A percentile compares a stretch with the other conserved stretches of the same genome.
Conservation (phyloP, 2,888 invertebrate genomes). For the Drosophila mercatorum region DNA sequence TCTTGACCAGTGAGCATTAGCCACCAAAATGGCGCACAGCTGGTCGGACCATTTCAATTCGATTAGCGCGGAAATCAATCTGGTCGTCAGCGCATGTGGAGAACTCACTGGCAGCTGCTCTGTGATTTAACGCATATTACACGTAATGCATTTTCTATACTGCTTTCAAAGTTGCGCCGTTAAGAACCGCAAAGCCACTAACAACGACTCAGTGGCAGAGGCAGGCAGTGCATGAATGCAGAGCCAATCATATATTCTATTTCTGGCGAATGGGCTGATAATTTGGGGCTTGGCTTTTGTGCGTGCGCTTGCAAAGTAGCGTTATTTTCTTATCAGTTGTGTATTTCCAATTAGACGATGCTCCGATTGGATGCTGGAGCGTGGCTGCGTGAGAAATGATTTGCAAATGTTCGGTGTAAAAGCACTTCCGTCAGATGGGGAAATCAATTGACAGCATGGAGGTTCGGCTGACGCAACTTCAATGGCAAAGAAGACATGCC, state of each 20-base stretch:
- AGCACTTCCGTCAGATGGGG: slow-evolving; percentile 60
- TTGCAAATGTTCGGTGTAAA: slow-evolving; percentile 52
- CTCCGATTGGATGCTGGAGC: slow-evolving; percentile 25
- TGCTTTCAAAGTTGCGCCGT: slow-evolving; percentile 44
- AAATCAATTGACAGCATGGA: slow-evolving; percentile 40
- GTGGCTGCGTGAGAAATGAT: slow-evolving; percentile 47
- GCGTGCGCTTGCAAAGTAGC: slow-evolving; percentile 59
- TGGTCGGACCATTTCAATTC: slow-evolving; percentile 68
- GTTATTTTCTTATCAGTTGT: slow-evolving; percentile 61
- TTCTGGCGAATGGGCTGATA: slow-evolving; percentile 43
- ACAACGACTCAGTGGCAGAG: slow-evolving; percentile 46
- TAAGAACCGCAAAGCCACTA: slow-evolving; percentile 73
- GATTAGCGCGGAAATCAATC: slow-evolving; percentile 78
- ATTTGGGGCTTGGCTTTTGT: slow-evolving; percentile 51
- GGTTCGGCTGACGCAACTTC: slow-evolving; percentile 26
- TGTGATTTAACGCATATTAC: slow-evolving; percentile 77
- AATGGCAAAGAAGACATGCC: slow-evolving; percentile 49
- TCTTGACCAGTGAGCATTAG: slow-evolving; percentile 14
- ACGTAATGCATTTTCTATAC: slow-evolving; percentile 74
- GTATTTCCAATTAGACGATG: slow-evolving; percentile 41
- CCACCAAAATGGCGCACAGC: slow-evolving; percentile 53
- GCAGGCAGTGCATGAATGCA: slow-evolving; percentile 47
- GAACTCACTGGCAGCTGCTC: slow-evolving; percentile 45
- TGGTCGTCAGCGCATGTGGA: slow-evolving; percentile 54
- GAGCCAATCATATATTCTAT: slow-evolving; percentile 53